A percentile compares a stretch with the other conserved stretches of the same genome.
Evolutionary conservation across 2,797 vertebrate genomes (phyloP).

Genomic region (Helicolenus hilgendorfi): DNA sequence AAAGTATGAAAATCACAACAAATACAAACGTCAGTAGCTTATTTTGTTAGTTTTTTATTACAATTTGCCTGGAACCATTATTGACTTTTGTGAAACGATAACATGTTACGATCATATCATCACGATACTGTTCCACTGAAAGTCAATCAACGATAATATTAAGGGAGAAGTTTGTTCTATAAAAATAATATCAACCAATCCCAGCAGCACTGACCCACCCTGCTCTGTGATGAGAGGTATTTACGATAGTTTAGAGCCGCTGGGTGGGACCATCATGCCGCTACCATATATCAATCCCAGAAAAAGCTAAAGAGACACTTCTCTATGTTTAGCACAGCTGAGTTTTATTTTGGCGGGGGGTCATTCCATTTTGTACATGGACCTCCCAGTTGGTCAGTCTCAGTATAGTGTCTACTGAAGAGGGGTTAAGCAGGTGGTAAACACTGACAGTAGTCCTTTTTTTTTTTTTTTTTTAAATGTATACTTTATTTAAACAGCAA

Average conservation of each 20-base stretch:
- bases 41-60: not conserved
- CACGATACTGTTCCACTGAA: not conserved
- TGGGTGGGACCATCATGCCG: conserved; percentile 36
- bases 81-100: not conserved
- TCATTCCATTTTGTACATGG: conserved; percentile 55
- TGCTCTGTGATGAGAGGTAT: conserved; percentile 34
- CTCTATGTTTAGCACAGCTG: conserved; percentile 67
- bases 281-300: conserved; percentile 58
- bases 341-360: conserved; percentile 63
- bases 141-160: not conserved
- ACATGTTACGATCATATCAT: not conserved
- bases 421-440: conserved; percentile 57
- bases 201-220: not conserved
- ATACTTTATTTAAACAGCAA: not conserved
- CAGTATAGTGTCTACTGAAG: not conserved
- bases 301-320: conserved; percentile 29
- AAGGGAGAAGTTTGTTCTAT: not conserved
- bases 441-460: not conserved
- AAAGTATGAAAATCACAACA: not conserved
- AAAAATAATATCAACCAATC: not conserved
- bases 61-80: not conserved
- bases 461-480: not conserved
- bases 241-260: conserved; percentile 35
- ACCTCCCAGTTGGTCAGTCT: conserved; percentile 54
- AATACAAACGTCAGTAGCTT: not conserved